These are phyloP conservation scores for Lottia scabra DNA, from an alignment of 2,888 invertebrate species.

Conservation along the genomic window DNA sequence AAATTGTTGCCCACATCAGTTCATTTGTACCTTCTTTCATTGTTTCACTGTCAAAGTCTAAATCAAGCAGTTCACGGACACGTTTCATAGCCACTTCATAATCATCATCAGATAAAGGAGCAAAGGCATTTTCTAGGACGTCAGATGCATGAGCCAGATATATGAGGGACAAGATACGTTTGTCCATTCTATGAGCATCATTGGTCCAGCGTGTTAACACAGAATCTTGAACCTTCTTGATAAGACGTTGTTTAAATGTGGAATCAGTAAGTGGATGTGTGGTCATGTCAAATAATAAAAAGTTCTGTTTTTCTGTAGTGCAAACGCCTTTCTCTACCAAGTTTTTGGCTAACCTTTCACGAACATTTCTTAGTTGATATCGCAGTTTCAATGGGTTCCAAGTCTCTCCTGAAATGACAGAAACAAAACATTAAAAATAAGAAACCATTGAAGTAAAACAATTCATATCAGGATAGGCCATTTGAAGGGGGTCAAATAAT, in stretches of 20 bases:
- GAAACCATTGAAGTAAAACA: too few relatives aligned
- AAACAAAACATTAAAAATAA: neutral
- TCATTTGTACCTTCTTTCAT: constrained; percentile 80
- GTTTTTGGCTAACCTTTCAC: constrained; percentile 98
- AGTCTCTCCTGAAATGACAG: constrained; percentile 83
- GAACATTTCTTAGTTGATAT: constrained; percentile 98
- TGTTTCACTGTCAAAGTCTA: constrained; percentile 96
- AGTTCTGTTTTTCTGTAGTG: constrained; percentile 99
- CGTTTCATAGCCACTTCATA: constrained; percentile 98
- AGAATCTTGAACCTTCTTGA: constrained; percentile 95
- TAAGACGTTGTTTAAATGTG: constrained; percentile 92
- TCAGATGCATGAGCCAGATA: constrained; percentile 98
- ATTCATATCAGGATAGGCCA: too few relatives aligned
- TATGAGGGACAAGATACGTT: constrained; percentile 90
- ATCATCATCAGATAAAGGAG: constrained; percentile 93
- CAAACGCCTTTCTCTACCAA: constrained; percentile 99
- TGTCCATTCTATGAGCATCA: constrained; percentile 97
- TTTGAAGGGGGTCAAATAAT: too few relatives aligned
- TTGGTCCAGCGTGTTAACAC: constrained; percentile 95
- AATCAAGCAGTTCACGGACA: constrained; percentile 93
- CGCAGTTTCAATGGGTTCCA: constrained; percentile 99
- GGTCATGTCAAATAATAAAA: constrained; percentile 99
- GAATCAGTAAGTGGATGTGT: constrained; percentile 98
- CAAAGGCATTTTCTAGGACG: constrained; percentile 99
- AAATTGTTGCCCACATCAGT: constrained; percentile 98